Base-by-base conservation (phyloP, 2,888 invertebrate genomes). In the Hypolimnas misippus region DNA sequence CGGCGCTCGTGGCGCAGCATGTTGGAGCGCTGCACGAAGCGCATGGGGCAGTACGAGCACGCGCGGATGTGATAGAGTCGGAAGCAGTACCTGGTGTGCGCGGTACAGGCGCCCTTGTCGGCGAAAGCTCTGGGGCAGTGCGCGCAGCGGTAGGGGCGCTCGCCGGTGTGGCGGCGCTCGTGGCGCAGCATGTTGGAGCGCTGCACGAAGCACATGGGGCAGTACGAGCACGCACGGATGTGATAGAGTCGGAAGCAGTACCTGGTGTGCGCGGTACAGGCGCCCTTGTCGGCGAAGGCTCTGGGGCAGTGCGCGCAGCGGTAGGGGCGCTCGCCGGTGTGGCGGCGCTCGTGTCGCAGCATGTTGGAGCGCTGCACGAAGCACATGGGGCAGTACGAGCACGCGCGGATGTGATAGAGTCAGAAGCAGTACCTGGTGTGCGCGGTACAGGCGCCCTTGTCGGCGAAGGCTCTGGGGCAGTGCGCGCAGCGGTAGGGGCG, bases 291-390 rank as follows among this genome's bases (percentile, higher is more conserved):
- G 14, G 93, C 86, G 78, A 94, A 94, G 51, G 87, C 86, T 33
- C 93, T 84, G 0, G 86, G 82, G 66, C 94, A 94, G 73, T 89
- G 89, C 35, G 84, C 79, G 71, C 94, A 94, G 25, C 87, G 77
- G 78, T 93, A 93, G 4, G 93, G 94, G 54, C 93, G 83, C 75
- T 93, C 93, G 67, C 93, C 93, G 0, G 93, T 93, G 76, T 93
- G 93, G 0, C 93, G 83, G 0, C 93, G 86, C 72, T 93, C 92
- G 78, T 93, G 93, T 0, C 93, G 87, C 57, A 93, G 75, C 86
- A 93, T 89, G 83, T 93, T 93, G 62, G 93, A 93, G 46, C 93
- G 90, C 73, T 93, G 93, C 35, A 93, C 93, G 29, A 3, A 29
- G 29, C 6, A 6, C 29, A 6, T 3, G 29, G 3, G 6, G 29